phyloP scores from a whole-genome alignment of 1,140 invertebrate species.

The Drosophila pandora region DNA sequence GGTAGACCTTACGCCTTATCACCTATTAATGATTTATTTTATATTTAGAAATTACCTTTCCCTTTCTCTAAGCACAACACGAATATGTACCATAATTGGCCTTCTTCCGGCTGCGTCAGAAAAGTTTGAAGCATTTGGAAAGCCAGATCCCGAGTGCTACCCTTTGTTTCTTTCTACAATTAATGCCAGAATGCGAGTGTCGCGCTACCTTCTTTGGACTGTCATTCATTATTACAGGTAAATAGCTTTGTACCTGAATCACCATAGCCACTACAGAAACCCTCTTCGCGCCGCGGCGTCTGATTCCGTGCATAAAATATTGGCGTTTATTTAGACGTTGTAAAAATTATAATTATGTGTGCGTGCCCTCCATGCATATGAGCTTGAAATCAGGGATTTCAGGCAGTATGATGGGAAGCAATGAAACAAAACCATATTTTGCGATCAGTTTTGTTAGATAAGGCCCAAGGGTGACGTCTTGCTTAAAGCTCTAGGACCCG shows the following conservation, averaged over 20 bases:
- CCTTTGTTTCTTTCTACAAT: constrained; percentile 42
- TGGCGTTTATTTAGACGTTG: constrained; percentile 79
- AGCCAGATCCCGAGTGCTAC: constrained; percentile 18
- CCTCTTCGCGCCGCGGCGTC: constrained; percentile 3
- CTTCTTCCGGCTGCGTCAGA: constrained; percentile 17
- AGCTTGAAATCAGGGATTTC: constrained; percentile 25
- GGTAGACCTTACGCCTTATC: too few species aligned
- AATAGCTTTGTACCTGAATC: constrained; percentile 12
- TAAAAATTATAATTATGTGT: constrained; percentile 82
- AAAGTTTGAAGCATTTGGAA: not conserved
- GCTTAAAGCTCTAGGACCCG: constrained; percentile 23
- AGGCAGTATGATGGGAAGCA: not conserved
- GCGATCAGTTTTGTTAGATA: constrained; percentile 74
- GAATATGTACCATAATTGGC: not conserved
- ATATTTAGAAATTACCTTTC: constrained; percentile 1
- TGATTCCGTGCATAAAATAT: constrained; percentile 69
- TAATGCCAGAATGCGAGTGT: constrained; percentile 34
- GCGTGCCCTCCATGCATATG: constrained; percentile 61
- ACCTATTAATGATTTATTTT: not conserved
- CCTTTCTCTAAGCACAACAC: not conserved
- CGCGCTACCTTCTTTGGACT: constrained; percentile 62
- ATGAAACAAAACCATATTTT: constrained; percentile 67
- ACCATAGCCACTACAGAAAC: not conserved
- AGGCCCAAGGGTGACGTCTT: constrained; percentile 44
- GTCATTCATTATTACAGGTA: constrained; percentile 66